Evolutionary conservation across 1,140 invertebrate species (phyloP), one percentile per base, ranked within the genome.

Genomic region (Papilio polyxenes): DNA sequence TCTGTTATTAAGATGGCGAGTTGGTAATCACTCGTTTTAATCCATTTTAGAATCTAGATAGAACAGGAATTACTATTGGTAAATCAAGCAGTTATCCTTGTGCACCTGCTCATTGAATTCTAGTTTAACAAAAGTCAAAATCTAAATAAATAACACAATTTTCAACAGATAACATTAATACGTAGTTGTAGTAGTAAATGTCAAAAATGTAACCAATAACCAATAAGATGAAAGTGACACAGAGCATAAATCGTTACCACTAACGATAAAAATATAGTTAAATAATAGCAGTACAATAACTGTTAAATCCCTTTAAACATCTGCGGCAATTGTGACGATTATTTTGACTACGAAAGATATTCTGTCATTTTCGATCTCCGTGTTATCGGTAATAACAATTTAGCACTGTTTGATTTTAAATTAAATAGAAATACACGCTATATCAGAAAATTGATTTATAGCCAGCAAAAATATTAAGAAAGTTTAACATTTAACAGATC

Each of bases 111-210:
- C 49, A 72, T 77, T 31, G 31, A 31, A 77, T 77, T 72, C 65
- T 72, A 72, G 15, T 77, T 77, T 49, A 37, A 37, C 51, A 77
- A 77, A 77, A 77, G 75, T 77, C 75, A 77, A 77, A 77, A 51
- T 77, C 48, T 80, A 69, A 80, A 69, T 80, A 80, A 80, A 80
- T 80, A 80, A 80, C 48, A 80, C 78, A 80, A 69, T 65, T 80
- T 48, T 6, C 20, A 49, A 79, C 53, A 79, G 75, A 77, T 77
- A 77, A 77, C 20, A 79, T 56, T 31, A 37, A 79, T 49, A 77
- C n/a, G 75, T 75, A 75, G 72, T 40, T 20, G 8, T 37, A 72
- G 37, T 80, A 40, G 31, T 65, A 62, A 59, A 40, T 37, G 78
- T 40, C 44, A 56, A 51, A n/a, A 74, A 44, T 23, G 23, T 13